These are phyloP conservation scores for Pherbina coryleti DNA, from an alignment of 2,888 invertebrate species.

Conservation along the genomic window DNA sequence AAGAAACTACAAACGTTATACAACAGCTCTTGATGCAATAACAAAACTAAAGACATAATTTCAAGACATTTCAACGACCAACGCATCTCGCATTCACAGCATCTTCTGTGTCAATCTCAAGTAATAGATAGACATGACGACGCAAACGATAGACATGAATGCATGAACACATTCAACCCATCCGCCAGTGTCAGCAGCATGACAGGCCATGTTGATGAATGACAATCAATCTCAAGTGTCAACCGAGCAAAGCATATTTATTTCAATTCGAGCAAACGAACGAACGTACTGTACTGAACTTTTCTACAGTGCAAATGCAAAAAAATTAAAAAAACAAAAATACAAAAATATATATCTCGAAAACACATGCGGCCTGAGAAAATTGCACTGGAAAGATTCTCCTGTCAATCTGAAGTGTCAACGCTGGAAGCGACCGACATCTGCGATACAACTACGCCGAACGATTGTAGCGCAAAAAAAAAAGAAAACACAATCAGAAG, in stretches of 20 bases:
- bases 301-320: background rate
- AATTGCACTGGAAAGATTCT: constrained; percentile 39
- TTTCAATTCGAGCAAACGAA: constrained; percentile 55
- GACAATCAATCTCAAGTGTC: constrained; percentile 66
- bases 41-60: too few relatives aligned
- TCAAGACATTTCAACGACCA: background rate
- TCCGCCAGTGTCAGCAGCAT: background rate
- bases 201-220: constrained; percentile 57
- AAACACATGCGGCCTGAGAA: constrained; percentile 35
- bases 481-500: background rate
- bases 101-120: background rate
- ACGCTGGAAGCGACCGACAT: constrained; percentile 32
- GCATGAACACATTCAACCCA: too few relatives aligned
- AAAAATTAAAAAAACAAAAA: constrained; percentile 8
- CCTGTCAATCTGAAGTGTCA: constrained; percentile 41
- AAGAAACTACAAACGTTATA: too few relatives aligned
- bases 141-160: too few relatives aligned
- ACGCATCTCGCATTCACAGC: background rate
- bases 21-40: background rate
- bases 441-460: constrained; percentile 32
- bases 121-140: too few relatives aligned
- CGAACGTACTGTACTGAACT: too few relatives aligned
- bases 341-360: constrained; percentile 13
- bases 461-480: background rate
- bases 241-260: constrained; percentile 60